phyloP scores from a whole-genome alignment of 2,113 vertebrate species.

The Hypomesus transpacificus region DNA sequence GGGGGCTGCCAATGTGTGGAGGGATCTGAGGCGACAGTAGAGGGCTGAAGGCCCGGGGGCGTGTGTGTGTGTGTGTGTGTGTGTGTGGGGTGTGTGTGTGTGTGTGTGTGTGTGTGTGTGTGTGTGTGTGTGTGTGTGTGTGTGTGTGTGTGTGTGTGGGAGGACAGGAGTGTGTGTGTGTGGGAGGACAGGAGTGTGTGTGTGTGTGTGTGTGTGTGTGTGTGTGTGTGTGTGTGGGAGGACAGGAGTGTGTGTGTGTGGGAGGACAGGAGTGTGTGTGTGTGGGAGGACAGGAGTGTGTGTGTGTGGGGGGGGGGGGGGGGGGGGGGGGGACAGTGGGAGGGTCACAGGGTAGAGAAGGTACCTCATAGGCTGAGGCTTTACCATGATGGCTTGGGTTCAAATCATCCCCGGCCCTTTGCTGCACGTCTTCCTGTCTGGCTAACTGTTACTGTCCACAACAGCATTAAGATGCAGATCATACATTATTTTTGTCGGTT shows the following conservation, averaged over 20 bases:
- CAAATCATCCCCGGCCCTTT: too few relatives aligned
- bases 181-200: background rate
- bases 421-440: background rate
- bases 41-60: slow-evolving; percentile 4
- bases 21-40: slow-evolving; percentile 40
- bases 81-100: background rate
- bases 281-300: too few relatives aligned
- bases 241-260: background rate
- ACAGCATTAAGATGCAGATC: background rate
- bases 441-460: background rate
- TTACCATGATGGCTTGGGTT: too few relatives aligned
- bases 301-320: too few relatives aligned
- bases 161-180: slow-evolving; percentile 1
- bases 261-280: background rate
- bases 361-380: too few relatives aligned
- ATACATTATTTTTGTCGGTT: slow-evolving; percentile 13
- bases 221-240: background rate
- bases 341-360: too few relatives aligned
- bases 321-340: too few relatives aligned
- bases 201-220: background rate
- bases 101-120: background rate
- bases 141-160: too few relatives aligned
- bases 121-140: too few relatives aligned
- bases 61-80: background rate
- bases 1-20: slow-evolving; percentile 40